A percentile compares a stretch with the other conserved stretches of the same genome.
phyloP scores from a whole-genome alignment of 2,113 vertebrate species.

The Apus apus region DNA sequence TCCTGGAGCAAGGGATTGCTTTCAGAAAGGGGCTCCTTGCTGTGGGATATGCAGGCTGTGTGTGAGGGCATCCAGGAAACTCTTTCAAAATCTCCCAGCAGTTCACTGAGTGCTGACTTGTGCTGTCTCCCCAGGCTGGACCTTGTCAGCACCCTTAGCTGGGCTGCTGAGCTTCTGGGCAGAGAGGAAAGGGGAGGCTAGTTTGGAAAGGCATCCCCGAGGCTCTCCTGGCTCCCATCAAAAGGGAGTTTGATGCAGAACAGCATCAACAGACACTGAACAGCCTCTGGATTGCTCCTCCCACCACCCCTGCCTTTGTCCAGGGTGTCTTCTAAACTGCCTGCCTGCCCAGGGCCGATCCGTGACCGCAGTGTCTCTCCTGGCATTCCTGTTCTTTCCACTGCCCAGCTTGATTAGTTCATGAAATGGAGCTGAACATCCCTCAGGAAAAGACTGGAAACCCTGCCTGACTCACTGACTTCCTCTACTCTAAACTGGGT shows the following conservation, averaged over 20 bases:
- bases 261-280: neutral
- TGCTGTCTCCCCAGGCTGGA: neutral
- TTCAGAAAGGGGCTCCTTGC: neutral
- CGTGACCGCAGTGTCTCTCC: neutral
- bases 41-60: neutral
- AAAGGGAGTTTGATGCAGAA: neutral
- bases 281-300: neutral
- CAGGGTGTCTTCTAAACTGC: neutral
- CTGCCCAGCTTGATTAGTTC: neutral
- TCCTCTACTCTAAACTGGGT: neutral
- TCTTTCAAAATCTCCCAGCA: neutral
- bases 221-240: neutral
- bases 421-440: constrained; percentile 2
- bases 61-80: neutral
- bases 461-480: neutral
- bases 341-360: neutral
- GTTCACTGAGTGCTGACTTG: neutral
- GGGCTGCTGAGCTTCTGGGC: neutral
- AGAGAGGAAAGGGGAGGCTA: neutral
- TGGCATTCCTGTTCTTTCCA: neutral
- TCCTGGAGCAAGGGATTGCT: neutral
- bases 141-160: neutral
- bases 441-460: constrained; percentile 3
- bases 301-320: neutral
- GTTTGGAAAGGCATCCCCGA: neutral